These are phyloP conservation scores for Pseudopodoces humilis DNA, from an alignment of 2,113 vertebrate genomes.

Conservation along the genomic window DNA sequence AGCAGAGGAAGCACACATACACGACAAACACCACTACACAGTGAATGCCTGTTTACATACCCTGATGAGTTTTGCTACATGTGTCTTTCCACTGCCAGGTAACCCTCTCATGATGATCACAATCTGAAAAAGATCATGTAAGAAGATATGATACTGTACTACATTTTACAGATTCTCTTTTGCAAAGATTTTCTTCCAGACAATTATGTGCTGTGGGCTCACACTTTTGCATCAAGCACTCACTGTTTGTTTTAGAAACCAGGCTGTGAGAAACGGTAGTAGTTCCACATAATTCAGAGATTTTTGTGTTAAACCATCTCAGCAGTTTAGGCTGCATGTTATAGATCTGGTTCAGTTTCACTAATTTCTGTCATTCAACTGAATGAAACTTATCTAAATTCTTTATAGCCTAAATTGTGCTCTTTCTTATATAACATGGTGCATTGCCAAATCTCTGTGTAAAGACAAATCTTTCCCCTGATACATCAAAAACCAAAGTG, in stretches of 20 bases:
- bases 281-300: not conserved
- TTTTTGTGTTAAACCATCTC: not conserved
- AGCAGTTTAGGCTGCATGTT: not conserved
- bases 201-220: not conserved
- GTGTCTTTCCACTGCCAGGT: conserved; percentile 97
- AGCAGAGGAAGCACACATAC: not conserved
- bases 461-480: not conserved
- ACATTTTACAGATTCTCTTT: not conserved
- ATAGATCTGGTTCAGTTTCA: not conserved
- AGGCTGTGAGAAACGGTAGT: not conserved
- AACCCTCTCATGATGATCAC: conserved; percentile 98
- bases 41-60: conserved; percentile 71
- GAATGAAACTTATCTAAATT: not conserved
- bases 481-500: not conserved
- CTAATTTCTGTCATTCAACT: not conserved
- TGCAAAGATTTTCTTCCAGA: not conserved
- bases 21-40: not conserved
- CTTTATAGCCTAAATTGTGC: not conserved
- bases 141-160: not conserved
- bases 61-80: conserved; percentile 97
- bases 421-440: not conserved
- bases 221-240: not conserved
- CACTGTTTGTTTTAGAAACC: not conserved
- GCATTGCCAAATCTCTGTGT: not conserved
- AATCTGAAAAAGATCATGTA: conserved; percentile 80